Percentiles rank a stretch among this genome's conserved stretches.
phyloP scores from a whole-genome alignment of 2,797 vertebrate species.

The Trichosurus vulpecula region DNA sequence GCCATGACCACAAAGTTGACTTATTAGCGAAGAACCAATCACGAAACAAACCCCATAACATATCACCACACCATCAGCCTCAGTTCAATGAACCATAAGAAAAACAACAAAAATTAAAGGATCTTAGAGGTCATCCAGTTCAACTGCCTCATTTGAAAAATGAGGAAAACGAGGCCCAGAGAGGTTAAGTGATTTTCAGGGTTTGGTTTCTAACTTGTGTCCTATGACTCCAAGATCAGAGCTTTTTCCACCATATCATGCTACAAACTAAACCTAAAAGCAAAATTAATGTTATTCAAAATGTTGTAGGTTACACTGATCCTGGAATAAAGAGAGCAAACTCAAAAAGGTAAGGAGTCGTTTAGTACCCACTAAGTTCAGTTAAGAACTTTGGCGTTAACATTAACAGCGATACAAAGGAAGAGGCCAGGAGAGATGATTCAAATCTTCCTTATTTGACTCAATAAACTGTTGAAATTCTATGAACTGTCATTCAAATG shows the following conservation, averaged over 20 bases:
- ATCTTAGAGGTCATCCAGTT: background rate
- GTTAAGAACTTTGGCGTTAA: background rate
- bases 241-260: background rate
- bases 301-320: background rate
- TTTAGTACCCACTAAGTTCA: background rate
- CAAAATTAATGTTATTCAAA: background rate
- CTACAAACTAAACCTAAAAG: background rate
- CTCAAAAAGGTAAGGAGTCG: background rate
- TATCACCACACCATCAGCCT: background rate
- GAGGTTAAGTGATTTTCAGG: background rate
- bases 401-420: background rate
- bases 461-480: background rate
- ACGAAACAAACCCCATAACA: background rate
- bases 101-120: slow-evolving; percentile 23
- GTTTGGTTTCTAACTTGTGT: background rate
- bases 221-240: background rate
- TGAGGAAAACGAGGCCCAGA: slow-evolving; percentile 3
- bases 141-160: slow-evolving; percentile 32
- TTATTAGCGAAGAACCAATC: background rate
- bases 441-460: background rate
- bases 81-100: slow-evolving; percentile 10
- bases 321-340: background rate
- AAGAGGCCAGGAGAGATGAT: background rate
- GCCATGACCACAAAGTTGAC: background rate
- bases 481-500: background rate